Evolutionary conservation across 2,797 vertebrate genomes (phyloP), one percentile per base, ranked within the genome.

Genomic region (Dipus sagitta): DNA sequence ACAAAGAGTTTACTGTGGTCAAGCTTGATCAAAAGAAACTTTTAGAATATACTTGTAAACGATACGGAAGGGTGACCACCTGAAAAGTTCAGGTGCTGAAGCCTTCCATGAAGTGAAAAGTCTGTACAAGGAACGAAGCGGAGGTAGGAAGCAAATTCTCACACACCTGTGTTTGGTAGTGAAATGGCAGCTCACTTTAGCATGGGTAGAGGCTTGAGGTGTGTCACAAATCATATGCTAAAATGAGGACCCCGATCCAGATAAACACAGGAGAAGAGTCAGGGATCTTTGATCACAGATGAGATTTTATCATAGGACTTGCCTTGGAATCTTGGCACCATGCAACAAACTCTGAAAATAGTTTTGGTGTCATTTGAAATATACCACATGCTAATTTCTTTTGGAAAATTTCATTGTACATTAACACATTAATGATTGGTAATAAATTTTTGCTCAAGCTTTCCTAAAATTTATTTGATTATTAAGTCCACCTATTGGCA

Each of bases 21-120:
- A 87, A 47, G 13, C 52, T 34, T 87, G 32, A 70, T 34, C 20
- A 67, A 81, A 95, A 90, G 64, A 60, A 94, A 86, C 42, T 32
- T 24, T 38, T 47, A 42, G 5, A 18, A 2, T 81, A 38, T 60
- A 34, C 74, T 89, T 70, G n/a, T 75, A 92, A n/a, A 23, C 78
- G 14, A 74, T 70, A 28, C 3, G 2, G 32, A 70, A 17, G 58
- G 79, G 23, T 80, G 38, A 32, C 20, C 14, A 18, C 38, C 34
- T 71, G 42, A 60, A n/a, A 42, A 68, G 23, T 32, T 85, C 3
- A 12, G 18, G 21, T 94, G 0, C 60, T 86, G 54, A 65, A 26
- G 14, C 71, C 47, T 72, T 42, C 30, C 65, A 82, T 24, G 18
- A 3, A 60, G 12, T 67, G 17, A 68, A 91, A 91, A 80, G 14